phyloP scores from a whole-genome alignment of 1,140 invertebrate genomes.

The Panonychus citri region DNA sequence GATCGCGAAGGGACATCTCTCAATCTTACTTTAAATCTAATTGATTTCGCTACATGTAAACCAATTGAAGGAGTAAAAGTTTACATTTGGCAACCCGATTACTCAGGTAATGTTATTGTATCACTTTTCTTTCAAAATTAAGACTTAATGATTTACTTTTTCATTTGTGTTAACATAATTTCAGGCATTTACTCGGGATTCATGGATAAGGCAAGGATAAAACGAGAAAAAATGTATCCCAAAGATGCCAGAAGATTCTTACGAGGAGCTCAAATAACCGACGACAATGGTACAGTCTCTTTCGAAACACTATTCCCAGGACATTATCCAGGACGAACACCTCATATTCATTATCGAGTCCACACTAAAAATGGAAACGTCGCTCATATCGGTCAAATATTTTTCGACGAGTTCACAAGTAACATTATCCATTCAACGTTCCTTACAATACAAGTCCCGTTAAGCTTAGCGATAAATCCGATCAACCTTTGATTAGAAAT shows the following conservation, averaged over 20 bases:
- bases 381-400: background rate
- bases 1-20: background rate
- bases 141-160: background rate
- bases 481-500: no score
- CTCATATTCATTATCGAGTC: background rate
- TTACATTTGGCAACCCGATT: constrained; percentile 1
- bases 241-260: background rate
- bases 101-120: background rate
- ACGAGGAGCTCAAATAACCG: background rate
- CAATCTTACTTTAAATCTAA: background rate
- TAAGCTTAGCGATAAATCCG: no score
- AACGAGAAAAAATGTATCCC: background rate
- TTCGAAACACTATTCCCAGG: background rate
- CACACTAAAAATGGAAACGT: background rate
- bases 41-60: background rate
- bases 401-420: background rate
- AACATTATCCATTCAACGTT: background rate
- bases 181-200: background rate
- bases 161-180: background rate
- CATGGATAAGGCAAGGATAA: background rate
- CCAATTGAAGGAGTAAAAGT: background rate
- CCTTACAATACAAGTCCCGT: background rate
- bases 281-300: background rate
- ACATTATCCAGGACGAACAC: background rate
- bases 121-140: background rate